phyloP scores from a whole-genome alignment of 1,140 invertebrate species.

The Solenopsis invicta region DNA sequence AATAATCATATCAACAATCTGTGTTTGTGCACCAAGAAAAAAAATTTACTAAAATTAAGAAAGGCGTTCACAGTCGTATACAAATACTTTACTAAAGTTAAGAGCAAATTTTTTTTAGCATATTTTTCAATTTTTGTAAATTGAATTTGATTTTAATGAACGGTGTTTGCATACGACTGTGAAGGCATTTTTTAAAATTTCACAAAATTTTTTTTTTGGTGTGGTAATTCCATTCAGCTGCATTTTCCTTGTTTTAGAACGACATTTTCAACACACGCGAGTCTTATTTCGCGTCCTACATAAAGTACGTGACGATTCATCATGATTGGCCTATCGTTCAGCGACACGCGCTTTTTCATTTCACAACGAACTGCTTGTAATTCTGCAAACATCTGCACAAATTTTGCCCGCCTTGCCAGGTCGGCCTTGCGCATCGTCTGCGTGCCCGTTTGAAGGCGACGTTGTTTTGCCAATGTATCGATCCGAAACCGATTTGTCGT shows the following conservation, averaged over 20 bases:
- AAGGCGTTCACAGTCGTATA: too few species aligned
- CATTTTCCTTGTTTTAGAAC: conserved; percentile 25
- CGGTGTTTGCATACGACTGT: too few species aligned
- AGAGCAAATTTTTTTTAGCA: too few species aligned
- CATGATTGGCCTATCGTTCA: conserved; percentile 55
- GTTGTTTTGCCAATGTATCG: conserved; percentile 15
- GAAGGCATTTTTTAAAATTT: too few species aligned
- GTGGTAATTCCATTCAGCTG: background rate
- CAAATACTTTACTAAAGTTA: too few species aligned
- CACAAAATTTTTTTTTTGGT: too few species aligned
- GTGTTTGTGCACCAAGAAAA: too few species aligned
- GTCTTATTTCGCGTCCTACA: conserved; percentile 39
- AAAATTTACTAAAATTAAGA: too few species aligned
- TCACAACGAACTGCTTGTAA: conserved; percentile 51
- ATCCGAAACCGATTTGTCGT: conserved; percentile 5
- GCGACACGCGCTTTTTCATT: conserved; percentile 54
- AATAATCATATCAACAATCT: background rate
- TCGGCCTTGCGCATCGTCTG: conserved; percentile 34
- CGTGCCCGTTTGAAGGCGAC: conserved; percentile 17
- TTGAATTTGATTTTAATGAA: too few species aligned
- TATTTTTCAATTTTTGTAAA: too few species aligned
- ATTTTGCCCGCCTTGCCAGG: conserved; percentile 21
- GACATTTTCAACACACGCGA: conserved; percentile 23
- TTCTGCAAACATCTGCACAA: conserved; percentile 60
- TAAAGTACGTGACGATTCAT: conserved; percentile 51